Conservation (phyloP, 2,113 vertebrate species). For the Platichthys flesus region DNA sequence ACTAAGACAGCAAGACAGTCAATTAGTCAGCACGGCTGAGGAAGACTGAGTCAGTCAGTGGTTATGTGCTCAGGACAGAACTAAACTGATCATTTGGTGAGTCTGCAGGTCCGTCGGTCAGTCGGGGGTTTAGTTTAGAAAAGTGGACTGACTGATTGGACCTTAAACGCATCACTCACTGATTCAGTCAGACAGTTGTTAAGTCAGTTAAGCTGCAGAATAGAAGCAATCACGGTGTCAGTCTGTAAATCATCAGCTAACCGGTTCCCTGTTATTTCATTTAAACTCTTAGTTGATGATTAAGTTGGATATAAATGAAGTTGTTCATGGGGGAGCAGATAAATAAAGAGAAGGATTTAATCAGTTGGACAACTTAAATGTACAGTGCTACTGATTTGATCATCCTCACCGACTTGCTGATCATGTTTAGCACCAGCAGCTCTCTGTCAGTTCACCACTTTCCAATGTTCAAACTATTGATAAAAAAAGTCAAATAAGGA, state of each 20-base stretch:
- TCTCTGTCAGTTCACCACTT: no score
- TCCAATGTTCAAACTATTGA: no score
- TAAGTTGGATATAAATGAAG: no score
- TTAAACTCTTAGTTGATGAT: neutral
- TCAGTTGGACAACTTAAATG: neutral
- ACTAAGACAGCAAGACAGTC: conserved; percentile 40
- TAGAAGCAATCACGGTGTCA: neutral
- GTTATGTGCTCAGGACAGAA: neutral
- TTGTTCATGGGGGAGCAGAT: no score
- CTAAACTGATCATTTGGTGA: neutral
- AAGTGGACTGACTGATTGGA: neutral
- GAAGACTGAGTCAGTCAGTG: conserved; percentile 16
- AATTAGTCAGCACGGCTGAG: conserved; percentile 44
- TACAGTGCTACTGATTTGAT: neutral
- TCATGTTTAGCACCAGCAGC: neutral
- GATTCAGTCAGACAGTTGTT: neutral
- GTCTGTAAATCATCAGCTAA: conserved; percentile 12
- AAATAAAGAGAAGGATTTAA: neutral
- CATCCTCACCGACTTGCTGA: neutral
- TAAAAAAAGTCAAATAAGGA: no score
- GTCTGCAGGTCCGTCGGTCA: conserved; percentile 4
- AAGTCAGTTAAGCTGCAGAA: neutral
- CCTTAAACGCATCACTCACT: neutral
- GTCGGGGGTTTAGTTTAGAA: neutral
- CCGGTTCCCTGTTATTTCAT: neutral